These are phyloP conservation scores for Ecdyonurus torrentis DNA, from an alignment of 2,888 invertebrate genomes.

Conservation along the genomic window DNA sequence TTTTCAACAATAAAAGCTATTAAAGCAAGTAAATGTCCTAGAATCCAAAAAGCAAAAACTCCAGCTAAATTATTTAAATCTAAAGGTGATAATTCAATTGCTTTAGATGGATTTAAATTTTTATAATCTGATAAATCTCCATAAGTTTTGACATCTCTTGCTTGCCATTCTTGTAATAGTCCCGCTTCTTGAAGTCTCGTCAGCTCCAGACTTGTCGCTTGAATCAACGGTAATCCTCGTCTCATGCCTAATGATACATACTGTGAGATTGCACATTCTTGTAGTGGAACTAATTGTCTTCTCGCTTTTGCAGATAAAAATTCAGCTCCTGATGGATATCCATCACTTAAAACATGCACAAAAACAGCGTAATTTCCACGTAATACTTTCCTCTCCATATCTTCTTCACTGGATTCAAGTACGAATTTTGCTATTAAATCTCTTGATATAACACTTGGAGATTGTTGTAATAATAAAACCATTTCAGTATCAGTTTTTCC, in stretches of 20 bases:
- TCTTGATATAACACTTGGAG: background rate
- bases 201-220: conserved; percentile 1
- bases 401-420: background rate
- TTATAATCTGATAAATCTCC: background rate
- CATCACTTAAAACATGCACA: background rate
- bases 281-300: background rate
- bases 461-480: background rate
- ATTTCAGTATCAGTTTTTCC: background rate
- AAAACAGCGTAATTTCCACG: background rate
- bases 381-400: background rate
- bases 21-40: background rate
- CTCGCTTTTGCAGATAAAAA: background rate
- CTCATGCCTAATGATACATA: background rate
- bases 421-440: background rate
- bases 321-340: background rate
- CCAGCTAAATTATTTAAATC: background rate
- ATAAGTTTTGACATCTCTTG: background rate
- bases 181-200: background rate
- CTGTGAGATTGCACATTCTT: background rate
- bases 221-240: background rate
- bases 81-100: background rate
- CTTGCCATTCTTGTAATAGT: background rate
- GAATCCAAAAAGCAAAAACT: background rate
- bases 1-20: background rate
- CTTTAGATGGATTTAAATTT: background rate